These are phyloP conservation scores for Trichogramma pretiosum DNA, from an alignment of 1,140 invertebrate species.

Conservation along the genomic window DNA sequence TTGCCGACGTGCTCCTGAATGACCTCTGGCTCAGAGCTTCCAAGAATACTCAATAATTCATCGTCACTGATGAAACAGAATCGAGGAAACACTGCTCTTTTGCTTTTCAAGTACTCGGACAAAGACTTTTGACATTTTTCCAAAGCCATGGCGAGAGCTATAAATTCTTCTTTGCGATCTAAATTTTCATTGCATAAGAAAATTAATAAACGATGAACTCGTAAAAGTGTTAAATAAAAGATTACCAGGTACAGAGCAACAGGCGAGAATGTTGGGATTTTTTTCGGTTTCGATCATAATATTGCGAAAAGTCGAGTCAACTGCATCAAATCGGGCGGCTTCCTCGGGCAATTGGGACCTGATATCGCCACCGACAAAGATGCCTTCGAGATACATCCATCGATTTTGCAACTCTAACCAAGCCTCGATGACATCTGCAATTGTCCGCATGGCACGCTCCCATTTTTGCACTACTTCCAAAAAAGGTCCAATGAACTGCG, in stretches of 20 bases:
- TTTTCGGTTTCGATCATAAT: slow-evolving; percentile 77
- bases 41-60: slow-evolving; percentile 81
- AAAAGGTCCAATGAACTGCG: slow-evolving; percentile 83
- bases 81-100: slow-evolving; percentile 75
- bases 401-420: slow-evolving; percentile 78
- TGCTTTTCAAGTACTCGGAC: slow-evolving; percentile 80
- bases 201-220: background rate
- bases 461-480: slow-evolving; percentile 68
- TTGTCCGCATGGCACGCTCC: slow-evolving; percentile 70
- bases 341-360: slow-evolving; percentile 75
- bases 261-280: slow-evolving; percentile 65
- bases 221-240: no score
- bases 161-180: slow-evolving; percentile 67
- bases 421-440: slow-evolving; percentile 76
- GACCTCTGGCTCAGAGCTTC: slow-evolving; percentile 65
- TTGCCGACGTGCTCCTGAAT: slow-evolving; percentile 90
- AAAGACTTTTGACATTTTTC: slow-evolving; percentile 86
- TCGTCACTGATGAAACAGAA: slow-evolving; percentile 92
- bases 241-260: slow-evolving; percentile 55
- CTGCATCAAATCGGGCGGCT: slow-evolving; percentile 79
- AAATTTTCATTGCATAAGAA: no score
- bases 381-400: slow-evolving; percentile 85
- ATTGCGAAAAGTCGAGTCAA: slow-evolving; percentile 70
- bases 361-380: slow-evolving; percentile 83
- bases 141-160: slow-evolving; percentile 60